A percentile compares a stretch with the other conserved stretches of the same genome.
phyloP scores from a whole-genome alignment of 2,888 invertebrate genomes.

The Papilio demoleus region DNA sequence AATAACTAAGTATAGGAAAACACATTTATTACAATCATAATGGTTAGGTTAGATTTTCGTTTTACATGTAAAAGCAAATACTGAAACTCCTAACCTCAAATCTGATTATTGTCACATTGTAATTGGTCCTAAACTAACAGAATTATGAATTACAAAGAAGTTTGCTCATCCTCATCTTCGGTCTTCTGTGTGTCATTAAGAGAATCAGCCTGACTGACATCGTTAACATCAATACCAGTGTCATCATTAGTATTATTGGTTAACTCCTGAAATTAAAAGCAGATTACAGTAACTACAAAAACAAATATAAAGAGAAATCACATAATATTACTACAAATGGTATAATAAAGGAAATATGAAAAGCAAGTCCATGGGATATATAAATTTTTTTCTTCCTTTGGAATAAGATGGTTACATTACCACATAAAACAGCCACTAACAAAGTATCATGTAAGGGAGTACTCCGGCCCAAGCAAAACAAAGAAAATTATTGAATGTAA shows the following conservation, averaged over 20 bases:
- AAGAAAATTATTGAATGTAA: too few species aligned
- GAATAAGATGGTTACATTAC: too few species aligned
- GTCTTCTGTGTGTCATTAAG: not conserved
- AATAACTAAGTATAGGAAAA: slow-evolving; percentile 1
- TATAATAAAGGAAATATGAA: too few species aligned
- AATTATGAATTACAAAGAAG: slow-evolving; percentile 15
- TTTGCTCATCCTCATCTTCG: slow-evolving; percentile 24
- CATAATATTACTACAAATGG: too few species aligned
- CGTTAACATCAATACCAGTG: slow-evolving; percentile 80
- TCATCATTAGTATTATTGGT: slow-evolving; percentile 83
- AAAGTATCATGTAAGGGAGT: too few species aligned
- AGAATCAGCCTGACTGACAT: slow-evolving; percentile 64
- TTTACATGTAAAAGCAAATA: not conserved
- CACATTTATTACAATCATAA: slow-evolving; percentile 4
- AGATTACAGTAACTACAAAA: too few species aligned
- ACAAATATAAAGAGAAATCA: not conserved
- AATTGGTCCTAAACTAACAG: not conserved
- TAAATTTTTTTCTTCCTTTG: too few species aligned
- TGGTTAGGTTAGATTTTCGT: not conserved
- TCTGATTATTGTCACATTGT: slow-evolving; percentile 4
- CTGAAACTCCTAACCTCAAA: not conserved
- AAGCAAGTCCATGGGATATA: too few species aligned
- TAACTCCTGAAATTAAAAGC: slow-evolving; percentile 84
- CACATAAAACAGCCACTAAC: too few species aligned
- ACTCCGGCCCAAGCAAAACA: too few species aligned